phyloP scores from a whole-genome alignment of 2,797 vertebrate species.

The Sphenopsis melanotis region DNA sequence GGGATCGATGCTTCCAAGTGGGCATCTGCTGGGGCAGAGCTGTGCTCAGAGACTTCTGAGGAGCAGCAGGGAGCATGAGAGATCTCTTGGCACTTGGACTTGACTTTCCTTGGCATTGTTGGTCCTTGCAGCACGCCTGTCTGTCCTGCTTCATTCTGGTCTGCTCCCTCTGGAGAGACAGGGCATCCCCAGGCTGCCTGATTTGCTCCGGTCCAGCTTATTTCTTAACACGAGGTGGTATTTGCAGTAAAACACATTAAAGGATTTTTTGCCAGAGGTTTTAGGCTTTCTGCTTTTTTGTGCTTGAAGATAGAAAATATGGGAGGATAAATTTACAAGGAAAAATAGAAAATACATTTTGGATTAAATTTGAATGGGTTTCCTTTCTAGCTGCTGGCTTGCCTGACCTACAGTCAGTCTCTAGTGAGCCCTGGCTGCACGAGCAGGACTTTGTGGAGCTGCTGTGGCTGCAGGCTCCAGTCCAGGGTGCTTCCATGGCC shows the following conservation, averaged over 20 bases:
- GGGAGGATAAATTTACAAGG: slow-evolving; percentile 16
- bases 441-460: not conserved
- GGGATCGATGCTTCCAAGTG: not conserved
- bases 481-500: not conserved
- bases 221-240: not conserved
- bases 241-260: slow-evolving; percentile 31
- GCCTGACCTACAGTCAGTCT: not conserved
- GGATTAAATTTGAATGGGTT: slow-evolving; percentile 26
- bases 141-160: not conserved
- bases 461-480: not conserved
- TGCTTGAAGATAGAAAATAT: slow-evolving; percentile 14
- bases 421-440: not conserved
- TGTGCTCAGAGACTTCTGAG: not conserved
- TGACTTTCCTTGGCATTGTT: not conserved
- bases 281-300: slow-evolving; percentile 26
- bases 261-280: slow-evolving; percentile 27
- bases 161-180: not conserved
- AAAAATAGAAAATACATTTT: slow-evolving; percentile 35
- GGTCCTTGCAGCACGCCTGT: not conserved
- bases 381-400: not conserved
- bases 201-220: not conserved
- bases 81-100: not conserved
- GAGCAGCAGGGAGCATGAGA: not conserved
- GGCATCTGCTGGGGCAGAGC: not conserved
- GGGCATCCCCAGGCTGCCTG: not conserved